Conservation (phyloP, 2,797 vertebrate species). For the Otolemur crassicaudatus region DNA sequence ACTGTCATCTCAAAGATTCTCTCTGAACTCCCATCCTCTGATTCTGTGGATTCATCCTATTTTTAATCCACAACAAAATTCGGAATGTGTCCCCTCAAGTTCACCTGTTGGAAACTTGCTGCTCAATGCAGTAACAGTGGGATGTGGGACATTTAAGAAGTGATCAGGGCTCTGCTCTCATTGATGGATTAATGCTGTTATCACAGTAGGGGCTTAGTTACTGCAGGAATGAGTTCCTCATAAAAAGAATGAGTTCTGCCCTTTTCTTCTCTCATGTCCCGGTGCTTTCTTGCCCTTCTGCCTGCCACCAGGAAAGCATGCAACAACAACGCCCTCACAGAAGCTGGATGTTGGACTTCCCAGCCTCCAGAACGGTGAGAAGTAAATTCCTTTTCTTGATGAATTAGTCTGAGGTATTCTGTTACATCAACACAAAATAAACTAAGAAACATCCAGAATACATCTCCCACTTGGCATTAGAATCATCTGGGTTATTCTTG, state of each 20-base stretch:
- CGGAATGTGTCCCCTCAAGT: background rate
- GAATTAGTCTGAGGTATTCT: background rate
- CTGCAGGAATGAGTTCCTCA: background rate
- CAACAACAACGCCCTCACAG: background rate
- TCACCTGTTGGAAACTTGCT: background rate
- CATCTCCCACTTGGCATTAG: background rate
- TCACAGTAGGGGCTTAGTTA: background rate
- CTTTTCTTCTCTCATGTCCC: background rate
- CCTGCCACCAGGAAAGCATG: background rate
- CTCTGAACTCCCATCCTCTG: background rate
- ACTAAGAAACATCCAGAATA: background rate
- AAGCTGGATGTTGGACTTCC: background rate
- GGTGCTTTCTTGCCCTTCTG: background rate
- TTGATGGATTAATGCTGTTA: background rate
- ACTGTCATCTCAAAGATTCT: background rate
- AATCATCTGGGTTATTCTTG: background rate
- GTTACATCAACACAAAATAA: background rate
- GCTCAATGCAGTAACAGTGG: background rate
- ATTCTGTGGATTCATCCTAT: background rate
- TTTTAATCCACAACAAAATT: background rate
- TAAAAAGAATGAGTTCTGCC: background rate
- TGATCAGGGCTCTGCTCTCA: background rate
- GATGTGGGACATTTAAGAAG: background rate
- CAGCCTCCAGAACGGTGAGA: background rate
- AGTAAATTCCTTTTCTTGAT: background rate